phyloP scores from a whole-genome alignment of 2,797 vertebrate species.

The Anabacerthia variegaticeps region DNA sequence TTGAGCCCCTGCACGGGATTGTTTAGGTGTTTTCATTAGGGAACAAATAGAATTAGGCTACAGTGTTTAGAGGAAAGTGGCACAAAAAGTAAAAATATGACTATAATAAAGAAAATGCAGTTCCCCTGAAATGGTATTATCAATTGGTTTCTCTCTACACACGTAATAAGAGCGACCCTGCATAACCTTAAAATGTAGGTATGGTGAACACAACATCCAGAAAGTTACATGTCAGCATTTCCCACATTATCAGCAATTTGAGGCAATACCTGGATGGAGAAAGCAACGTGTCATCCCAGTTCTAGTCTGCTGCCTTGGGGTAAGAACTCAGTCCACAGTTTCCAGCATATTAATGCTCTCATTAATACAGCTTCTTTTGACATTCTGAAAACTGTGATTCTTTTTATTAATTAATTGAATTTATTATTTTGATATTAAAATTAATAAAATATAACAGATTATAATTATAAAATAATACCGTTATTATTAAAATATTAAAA shows the following conservation, averaged over 20 bases:
- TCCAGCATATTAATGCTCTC: rapidly evolving
- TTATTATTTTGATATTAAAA: neutral
- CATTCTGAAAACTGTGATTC: neutral
- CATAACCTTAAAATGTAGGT: neutral
- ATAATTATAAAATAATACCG: neutral
- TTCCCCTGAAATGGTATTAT: neutral
- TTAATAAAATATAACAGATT: neutral
- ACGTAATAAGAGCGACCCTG: neutral
- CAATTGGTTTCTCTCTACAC: neutral
- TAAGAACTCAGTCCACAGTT: neutral
- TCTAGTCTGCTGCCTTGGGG: neutral
- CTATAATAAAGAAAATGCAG: neutral
- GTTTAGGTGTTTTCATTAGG: constrained; percentile 11
- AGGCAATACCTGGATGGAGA: neutral
- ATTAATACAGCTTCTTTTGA: neutral
- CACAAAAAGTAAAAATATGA: neutral
- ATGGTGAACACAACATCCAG: neutral
- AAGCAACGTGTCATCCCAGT: neutral
- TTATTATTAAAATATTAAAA: neutral
- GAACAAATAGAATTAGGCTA: neutral
- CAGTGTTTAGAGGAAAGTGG: neutral
- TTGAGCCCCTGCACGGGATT: neutral
- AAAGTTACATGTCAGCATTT: neutral
- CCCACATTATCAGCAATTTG: neutral
- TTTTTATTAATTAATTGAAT: neutral